Conservation (phyloP, 2,797 vertebrate species). For the Salmo trutta region DNA sequence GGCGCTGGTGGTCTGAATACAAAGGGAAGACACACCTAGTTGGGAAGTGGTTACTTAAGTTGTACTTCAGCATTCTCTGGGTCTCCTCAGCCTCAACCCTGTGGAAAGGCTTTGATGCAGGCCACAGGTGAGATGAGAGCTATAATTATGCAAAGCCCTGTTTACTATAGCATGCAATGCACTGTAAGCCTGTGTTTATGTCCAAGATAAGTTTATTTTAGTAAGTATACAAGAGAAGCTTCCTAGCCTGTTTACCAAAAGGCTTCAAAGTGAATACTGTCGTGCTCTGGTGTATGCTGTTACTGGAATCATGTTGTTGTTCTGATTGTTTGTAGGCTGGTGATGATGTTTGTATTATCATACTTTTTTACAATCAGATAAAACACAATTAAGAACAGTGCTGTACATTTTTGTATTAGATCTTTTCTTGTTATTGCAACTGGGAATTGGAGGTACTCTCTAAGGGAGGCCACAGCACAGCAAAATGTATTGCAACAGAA, state of each 20-base stretch:
- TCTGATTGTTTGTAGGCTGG: not conserved
- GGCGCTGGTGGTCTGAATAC: slow-evolving; percentile 54
- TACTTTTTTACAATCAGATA: not conserved
- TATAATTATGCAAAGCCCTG: slow-evolving; percentile 67
- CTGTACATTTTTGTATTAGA: not conserved
- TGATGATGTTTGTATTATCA: too few relatives aligned
- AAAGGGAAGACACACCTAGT: slow-evolving; percentile 67
- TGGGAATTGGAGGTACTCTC: not conserved
- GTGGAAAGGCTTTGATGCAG: slow-evolving; percentile 68
- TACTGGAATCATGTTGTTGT: not conserved
- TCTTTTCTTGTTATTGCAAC: not conserved
- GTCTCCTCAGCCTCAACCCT: slow-evolving; percentile 62
- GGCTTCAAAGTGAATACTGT: slow-evolving; percentile 7
- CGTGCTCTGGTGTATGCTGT: slow-evolving; percentile 12
- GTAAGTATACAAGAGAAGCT: slow-evolving; percentile 8
- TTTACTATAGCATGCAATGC: slow-evolving; percentile 58
- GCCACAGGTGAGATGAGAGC: slow-evolving; percentile 64
- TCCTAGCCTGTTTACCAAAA: slow-evolving; percentile 32
- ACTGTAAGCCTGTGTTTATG: slow-evolving; percentile 40
- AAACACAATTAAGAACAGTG: not conserved
- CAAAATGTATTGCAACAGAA: not conserved
- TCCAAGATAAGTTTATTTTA: slow-evolving; percentile 18
- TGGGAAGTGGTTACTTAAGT: slow-evolving; percentile 72
- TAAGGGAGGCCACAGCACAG: not conserved
- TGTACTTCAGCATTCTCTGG: slow-evolving; percentile 64